phyloP scores from a whole-genome alignment of 1,140 invertebrate genomes.

The Lucilia sericata region DNA sequence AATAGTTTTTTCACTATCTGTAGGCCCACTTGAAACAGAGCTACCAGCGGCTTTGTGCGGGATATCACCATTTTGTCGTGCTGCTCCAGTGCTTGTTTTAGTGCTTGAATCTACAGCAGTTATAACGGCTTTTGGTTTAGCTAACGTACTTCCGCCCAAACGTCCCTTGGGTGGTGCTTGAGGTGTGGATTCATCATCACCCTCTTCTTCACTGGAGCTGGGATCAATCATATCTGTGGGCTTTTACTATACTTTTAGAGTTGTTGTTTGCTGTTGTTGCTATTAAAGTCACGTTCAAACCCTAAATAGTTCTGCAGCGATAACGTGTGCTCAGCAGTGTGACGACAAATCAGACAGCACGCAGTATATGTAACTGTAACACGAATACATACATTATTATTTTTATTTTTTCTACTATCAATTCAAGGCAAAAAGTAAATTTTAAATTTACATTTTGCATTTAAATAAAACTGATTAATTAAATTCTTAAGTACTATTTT shows the following conservation, averaged over 20 bases:
- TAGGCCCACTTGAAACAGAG: not conserved
- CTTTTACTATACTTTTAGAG: not conserved
- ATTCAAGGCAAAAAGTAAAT: conserved; percentile 22
- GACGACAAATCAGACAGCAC: conserved; percentile 15
- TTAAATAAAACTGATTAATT: not conserved
- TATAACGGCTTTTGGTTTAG: conserved; percentile 33
- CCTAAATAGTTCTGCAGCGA: conserved; percentile 15
- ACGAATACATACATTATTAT: conserved; percentile 40
- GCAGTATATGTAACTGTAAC: conserved; percentile 33
- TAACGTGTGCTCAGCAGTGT: conserved; percentile 3
- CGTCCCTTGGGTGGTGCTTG: conserved; percentile 55
- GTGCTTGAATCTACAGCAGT: conserved; percentile 15
- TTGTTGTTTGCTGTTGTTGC: not conserved
- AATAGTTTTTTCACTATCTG: not conserved
- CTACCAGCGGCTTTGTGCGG: conserved; percentile 32
- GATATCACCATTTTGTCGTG: conserved; percentile 54
- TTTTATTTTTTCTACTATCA: conserved; percentile 12
- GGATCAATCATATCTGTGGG: conserved; percentile 82
- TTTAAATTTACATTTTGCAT: conserved; percentile 6
- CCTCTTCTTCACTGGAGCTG: conserved; percentile 89
- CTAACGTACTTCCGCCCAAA: conserved; percentile 30
- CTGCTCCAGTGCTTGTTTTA: not conserved
- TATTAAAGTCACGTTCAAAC: not conserved
- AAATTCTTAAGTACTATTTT: no score
- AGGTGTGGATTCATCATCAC: conserved; percentile 81